phyloP scores from a whole-genome alignment of 2,113 vertebrate species.

The Tamias sibiricus region DNA sequence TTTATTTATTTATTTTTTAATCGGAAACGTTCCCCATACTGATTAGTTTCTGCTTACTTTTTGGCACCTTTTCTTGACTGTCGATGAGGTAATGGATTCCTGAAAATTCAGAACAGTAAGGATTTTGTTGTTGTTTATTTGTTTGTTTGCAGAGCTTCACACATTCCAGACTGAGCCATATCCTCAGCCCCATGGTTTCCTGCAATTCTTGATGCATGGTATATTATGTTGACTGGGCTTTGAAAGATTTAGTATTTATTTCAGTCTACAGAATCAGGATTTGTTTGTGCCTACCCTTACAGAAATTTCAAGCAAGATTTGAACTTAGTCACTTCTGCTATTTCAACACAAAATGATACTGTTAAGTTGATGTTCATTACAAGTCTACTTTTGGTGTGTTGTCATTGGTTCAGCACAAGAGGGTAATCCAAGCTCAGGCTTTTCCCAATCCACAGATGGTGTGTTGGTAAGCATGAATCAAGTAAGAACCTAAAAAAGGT shows the following conservation, averaged over 20 bases:
- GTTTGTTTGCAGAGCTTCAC: no score
- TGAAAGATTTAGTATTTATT: not conserved
- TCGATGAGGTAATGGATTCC: not conserved
- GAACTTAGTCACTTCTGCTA: not conserved
- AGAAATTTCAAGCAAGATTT: not conserved
- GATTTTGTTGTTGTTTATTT: no score
- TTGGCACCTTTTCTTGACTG: not conserved
- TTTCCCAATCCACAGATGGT: not conserved
- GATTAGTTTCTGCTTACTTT: not conserved
- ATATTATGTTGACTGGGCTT: not conserved
- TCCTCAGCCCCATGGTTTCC: not conserved
- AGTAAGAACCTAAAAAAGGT: not conserved
- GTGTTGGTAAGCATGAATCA: not conserved
- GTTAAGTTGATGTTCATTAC: not conserved
- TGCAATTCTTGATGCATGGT: not conserved
- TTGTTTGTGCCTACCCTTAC: not conserved
- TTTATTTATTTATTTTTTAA: not conserved
- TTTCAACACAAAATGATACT: not conserved
- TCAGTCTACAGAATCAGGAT: not conserved
- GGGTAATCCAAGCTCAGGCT: not conserved
- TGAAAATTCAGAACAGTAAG: not conserved
- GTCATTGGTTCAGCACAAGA: not conserved
- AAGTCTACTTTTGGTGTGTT: not conserved
- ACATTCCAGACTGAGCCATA: no score
- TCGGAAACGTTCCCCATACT: not conserved